Evolutionary conservation across 2,888 invertebrate genomes (phyloP), one percentile per base, ranked within the genome.

Genomic region (Apamea crenata): DNA sequence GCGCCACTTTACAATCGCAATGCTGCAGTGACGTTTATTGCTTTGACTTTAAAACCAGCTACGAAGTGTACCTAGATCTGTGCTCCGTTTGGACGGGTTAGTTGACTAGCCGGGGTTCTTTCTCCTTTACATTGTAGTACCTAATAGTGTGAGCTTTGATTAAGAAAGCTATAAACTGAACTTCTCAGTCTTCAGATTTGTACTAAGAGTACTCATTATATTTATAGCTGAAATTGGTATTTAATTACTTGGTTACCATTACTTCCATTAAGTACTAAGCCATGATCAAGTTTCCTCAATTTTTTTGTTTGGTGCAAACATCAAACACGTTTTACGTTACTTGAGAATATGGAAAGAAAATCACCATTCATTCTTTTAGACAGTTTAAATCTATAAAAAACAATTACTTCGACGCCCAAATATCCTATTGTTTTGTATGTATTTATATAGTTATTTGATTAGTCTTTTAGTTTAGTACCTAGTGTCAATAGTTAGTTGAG

Each of bases 1-100:
- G 91, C 90, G 88, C 89, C 91, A 90, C 91, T 92, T 92, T 91
- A 91, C 91, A 90, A 91, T 90, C 90, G 88, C 88, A 86, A 82
- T 82, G 87, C 86, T 87, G 85, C 88, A 89, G 88, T 90, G 90
- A 91, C 91, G 85, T 92, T 93, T 92, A 93, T 92, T 91, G 90
- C 89, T 84, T 84, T 84, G 87, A 90, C 89, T 91, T 90, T 88
- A 89, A 90, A 87, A 87, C 87, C 83, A 82, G 87, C 87, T 87
- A 88, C 89, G 82, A 84, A 88, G 82, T 90, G 85, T 87, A 87
- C 85, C 81, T 82, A 80, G 80, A 72, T 53, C 80, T 77, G 69
- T 83, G 86, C 80, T 65, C 68, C 76, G 72, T 89, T 88, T 73
- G 50, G 0, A 81, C 44, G 50, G 40, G 25, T 29, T 65, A 88